These are phyloP conservation scores for Ictalurus furcatus DNA, from an alignment of 2,113 vertebrate species.

Conservation along the genomic window DNA sequence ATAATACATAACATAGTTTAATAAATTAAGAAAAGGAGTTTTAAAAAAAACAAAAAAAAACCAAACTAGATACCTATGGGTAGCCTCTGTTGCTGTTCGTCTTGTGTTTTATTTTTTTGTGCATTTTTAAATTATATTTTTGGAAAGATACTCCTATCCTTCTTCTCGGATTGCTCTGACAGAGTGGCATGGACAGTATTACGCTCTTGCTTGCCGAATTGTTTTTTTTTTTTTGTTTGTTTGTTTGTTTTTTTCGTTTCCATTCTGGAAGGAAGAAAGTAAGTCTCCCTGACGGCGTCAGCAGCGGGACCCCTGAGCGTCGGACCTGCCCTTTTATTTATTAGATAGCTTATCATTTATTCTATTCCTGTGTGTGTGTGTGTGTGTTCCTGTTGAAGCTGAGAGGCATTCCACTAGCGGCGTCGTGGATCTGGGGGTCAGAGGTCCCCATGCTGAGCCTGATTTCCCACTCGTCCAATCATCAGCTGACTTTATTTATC, in stretches of 20 bases:
- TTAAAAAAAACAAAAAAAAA: conserved; percentile 11
- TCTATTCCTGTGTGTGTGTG: conserved; percentile 33
- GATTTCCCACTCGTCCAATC: conserved; percentile 11
- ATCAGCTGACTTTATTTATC: conserved; percentile 59
- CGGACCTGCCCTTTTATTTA: conserved; percentile 59
- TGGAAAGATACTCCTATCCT: conserved; percentile 57
- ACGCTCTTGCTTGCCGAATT: conserved; percentile 53
- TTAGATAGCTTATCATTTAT: conserved; percentile 49
- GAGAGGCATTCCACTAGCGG: conserved; percentile 68
- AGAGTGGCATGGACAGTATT: conserved; percentile 64
- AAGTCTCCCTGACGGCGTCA: background rate
- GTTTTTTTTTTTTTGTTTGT: background rate
- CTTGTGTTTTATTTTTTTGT: conserved; percentile 70
- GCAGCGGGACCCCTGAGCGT: conserved; percentile 1
- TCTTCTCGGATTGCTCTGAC: conserved; percentile 56
- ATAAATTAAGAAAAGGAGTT: conserved; percentile 62
- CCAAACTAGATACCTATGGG: conserved; percentile 61
- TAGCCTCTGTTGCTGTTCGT: conserved; percentile 77
- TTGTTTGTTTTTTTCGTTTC: conserved; percentile 23
- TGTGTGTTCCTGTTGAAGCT: conserved; percentile 45
- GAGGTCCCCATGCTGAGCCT: background rate
- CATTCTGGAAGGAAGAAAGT: conserved; percentile 49
- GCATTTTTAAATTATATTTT: conserved; percentile 70
- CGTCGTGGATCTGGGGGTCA: conserved; percentile 48
- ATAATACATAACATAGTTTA: conserved; percentile 68